Percentiles rank a stretch among this genome's conserved stretches.
Evolutionary conservation across 2,888 invertebrate species (phyloP).

Genomic region (Ariolimax columbianus): DNA sequence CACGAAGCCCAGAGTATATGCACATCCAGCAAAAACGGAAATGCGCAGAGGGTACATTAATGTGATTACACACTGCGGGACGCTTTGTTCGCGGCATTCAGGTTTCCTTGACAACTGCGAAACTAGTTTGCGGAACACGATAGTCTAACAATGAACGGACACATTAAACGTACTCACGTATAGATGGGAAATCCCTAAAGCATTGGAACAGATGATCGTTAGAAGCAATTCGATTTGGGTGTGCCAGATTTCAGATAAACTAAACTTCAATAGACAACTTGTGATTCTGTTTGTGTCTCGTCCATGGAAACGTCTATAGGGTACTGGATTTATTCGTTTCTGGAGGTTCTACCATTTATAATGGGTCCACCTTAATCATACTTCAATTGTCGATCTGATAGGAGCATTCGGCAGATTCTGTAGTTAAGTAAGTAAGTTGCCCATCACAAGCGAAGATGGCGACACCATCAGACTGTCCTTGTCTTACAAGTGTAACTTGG

Average conservation of each 20-base stretch:
- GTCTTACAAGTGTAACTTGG: too few species aligned
- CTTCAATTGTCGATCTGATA: too few species aligned
- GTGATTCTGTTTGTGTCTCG: too few species aligned
- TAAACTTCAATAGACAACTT: neutral
- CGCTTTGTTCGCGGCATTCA: neutral
- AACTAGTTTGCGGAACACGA: neutral
- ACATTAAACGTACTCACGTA: neutral
- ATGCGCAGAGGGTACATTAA: neutral
- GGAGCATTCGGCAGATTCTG: too few species aligned
- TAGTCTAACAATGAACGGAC: neutral
- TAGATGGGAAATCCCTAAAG: neutral
- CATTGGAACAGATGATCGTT: neutral
- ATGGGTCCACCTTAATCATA: too few species aligned
- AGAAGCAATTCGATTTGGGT: neutral
- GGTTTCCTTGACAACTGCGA: neutral
- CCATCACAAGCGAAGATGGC: too few species aligned
- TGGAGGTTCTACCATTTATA: too few species aligned
- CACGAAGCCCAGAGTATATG: neutral
- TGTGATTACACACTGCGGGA: neutral
- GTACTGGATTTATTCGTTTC: too few species aligned
- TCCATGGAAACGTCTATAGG: too few species aligned
- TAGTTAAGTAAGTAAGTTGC: too few species aligned
- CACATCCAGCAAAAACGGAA: neutral
- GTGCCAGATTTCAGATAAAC: neutral
- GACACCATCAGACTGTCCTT: too few species aligned